Conservation (phyloP, 2,797 vertebrate species). For the Orestias chungarensis region DNA sequence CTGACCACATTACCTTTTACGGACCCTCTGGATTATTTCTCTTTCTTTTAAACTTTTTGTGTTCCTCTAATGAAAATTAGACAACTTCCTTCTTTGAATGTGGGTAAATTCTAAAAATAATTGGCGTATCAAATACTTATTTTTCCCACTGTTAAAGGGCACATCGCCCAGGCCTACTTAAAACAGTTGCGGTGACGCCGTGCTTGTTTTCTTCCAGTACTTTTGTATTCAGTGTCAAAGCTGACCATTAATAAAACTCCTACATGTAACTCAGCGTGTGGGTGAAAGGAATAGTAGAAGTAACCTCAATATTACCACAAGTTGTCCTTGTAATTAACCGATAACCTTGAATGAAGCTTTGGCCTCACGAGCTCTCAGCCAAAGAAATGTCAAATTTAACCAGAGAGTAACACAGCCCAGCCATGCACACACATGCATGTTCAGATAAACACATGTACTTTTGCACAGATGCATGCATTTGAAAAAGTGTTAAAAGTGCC, state of each 20-base stretch:
- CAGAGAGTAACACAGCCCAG: slow-evolving; percentile 47
- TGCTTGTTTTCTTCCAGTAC: slow-evolving; percentile 12
- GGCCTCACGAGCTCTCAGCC: slow-evolving; percentile 60
- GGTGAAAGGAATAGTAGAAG: slow-evolving; percentile 32
- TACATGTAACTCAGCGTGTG: slow-evolving; percentile 14
- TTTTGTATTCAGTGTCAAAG: slow-evolving; percentile 12
- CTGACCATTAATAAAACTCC: neutral
- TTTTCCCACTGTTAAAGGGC: neutral
- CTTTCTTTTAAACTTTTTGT: neutral
- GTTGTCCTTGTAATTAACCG: slow-evolving; percentile 81
- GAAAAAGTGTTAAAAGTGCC: slow-evolving; percentile 61
- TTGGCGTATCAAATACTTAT: neutral
- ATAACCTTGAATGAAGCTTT: slow-evolving; percentile 83
- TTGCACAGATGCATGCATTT: slow-evolving; percentile 16
- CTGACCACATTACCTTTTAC: neutral
- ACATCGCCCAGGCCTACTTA: neutral
- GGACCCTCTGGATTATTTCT: neutral
- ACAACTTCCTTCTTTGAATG: too few species aligned
- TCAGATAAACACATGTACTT: slow-evolving; percentile 18
- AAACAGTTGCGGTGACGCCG: neutral
- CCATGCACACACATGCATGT: slow-evolving; percentile 15
- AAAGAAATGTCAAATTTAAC: slow-evolving; percentile 76
- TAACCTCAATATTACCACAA: slow-evolving; percentile 57
- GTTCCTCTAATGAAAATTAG: too few species aligned
- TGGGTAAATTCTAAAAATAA: neutral